Evolutionary conservation across 2,113 vertebrate genomes (phyloP), one percentile per base, ranked within the genome.

Genomic region (Myotis brandtii): DNA sequence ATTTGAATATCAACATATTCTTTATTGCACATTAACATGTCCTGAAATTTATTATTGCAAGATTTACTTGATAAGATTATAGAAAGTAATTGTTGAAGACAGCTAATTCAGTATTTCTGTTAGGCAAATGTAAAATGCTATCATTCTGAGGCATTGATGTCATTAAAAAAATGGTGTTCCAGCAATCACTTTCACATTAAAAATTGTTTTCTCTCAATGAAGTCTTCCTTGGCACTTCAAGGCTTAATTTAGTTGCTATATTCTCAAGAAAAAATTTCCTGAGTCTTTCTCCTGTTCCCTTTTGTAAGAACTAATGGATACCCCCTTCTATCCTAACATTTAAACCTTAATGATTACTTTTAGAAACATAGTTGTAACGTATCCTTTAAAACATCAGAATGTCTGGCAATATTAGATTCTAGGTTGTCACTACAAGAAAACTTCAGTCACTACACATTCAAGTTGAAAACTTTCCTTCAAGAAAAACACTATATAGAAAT

Each of bases 51-150:
- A 89, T 80, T 37, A 62, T 77, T 92, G 27, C 6, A 66, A 86
- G n/a, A 52, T 66, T 91, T 91, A 12, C 80, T 91, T 66, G 54
- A 25, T 81, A 91, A n/a, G n/a, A 23, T 80, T 79, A 27, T 72
- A 79, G 62, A 59, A 69, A 43, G 10, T n/a, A 70, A 62, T 79
- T 77, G n/a, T 75, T 85, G 62, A 86, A 90, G 59, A 70, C 70
- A 86, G 37, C 48, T 69, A 37, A 73, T 86, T 91, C 21, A 77
- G 30, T 86, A 79, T 73, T 73, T 92, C 54, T 56, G 6, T 23
- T 81, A 64, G 18, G 9, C 73, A 66, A 21, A 43, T 64, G 3
- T 86, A 25, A 72, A 70, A 84, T 34, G 52, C 2, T 62, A 4
- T 86, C 52, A 56, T 76, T 91, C 30, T 70, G 77, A 91, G 43